phyloP scores from a whole-genome alignment of 2,888 invertebrate genomes.

The Lagria hirta region DNA sequence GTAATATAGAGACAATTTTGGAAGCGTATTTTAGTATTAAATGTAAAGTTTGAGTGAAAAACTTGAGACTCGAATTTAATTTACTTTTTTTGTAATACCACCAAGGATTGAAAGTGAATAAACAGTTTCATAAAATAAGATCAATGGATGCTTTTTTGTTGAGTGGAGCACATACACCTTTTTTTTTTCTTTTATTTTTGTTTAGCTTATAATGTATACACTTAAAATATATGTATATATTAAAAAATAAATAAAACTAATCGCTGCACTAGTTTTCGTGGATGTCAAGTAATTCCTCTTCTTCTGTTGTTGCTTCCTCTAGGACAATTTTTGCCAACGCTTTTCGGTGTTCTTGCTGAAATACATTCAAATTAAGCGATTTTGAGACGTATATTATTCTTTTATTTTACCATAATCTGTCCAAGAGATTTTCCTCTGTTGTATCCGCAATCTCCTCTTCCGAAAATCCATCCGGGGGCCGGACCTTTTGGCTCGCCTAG shows the following conservation, averaged over 20 bases:
- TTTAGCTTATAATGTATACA: conserved; percentile 19
- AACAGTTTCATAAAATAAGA: conserved; percentile 12
- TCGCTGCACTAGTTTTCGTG: conserved; percentile 4
- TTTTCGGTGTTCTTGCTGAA: neutral
- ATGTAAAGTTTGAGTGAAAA: neutral
- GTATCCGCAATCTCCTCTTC: conserved; percentile 49
- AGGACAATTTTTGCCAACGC: neutral
- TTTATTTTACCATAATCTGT: conserved; percentile 46
- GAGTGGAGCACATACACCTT: conserved; percentile 14
- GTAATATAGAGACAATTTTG: conserved; percentile 10
- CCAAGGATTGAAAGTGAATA: conserved; percentile 14
- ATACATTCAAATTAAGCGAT: conserved; percentile 4
- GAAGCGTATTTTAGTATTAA: conserved; percentile 13
- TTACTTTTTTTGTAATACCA: conserved; percentile 16
- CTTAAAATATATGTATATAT: conserved; percentile 11
- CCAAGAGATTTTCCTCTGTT: conserved; percentile 45
- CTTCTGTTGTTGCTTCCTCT: conserved; percentile 1
- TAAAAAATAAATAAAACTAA: conserved; percentile 12
- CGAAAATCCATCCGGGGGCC: conserved; percentile 56
- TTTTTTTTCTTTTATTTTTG: conserved; percentile 6
- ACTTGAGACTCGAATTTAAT: conserved; percentile 6
- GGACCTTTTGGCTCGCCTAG: conserved; percentile 55
- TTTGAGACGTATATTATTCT: conserved; percentile 2
- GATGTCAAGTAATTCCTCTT: conserved; percentile 2
- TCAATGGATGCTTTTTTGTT: conserved; percentile 1